Conservation (phyloP, 2,888 invertebrate genomes). For the Drosophila tanythrix region DNA sequence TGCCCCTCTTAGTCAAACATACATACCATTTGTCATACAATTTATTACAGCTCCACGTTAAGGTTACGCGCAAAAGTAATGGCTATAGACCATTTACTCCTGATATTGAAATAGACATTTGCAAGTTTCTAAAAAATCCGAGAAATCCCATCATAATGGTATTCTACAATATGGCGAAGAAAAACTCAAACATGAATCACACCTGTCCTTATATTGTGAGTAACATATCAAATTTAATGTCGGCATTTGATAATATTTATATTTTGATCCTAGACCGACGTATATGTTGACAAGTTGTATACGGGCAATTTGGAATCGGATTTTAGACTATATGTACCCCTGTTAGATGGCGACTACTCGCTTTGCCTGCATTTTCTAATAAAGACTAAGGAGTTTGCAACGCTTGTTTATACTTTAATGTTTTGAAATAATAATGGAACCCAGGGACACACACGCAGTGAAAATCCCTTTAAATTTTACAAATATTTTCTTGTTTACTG, state of each 20-base stretch:
- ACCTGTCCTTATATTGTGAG: neutral
- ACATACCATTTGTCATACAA: neutral
- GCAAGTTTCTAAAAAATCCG: neutral
- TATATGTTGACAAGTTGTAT: neutral
- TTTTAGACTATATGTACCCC: accelerated
- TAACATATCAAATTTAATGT: neutral
- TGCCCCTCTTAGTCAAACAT: neutral
- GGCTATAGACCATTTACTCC: neutral
- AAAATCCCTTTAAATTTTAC: too few relatives aligned
- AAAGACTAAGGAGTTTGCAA: neutral
- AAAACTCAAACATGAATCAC: neutral
- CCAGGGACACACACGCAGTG: neutral
- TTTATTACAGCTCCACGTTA: neutral
- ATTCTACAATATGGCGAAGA: neutral
- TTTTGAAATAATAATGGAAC: neutral
- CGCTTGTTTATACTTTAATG: accelerated
- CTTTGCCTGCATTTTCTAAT: accelerated
- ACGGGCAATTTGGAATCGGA: neutral
- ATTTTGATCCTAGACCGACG: neutral
- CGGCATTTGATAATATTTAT: neutral
- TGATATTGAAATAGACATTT: accelerated
- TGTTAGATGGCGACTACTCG: neutral
- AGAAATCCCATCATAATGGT: accelerated
- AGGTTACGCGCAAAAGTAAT: accelerated
- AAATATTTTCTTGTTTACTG: too few relatives aligned